These are phyloP conservation scores for Eptatretus atami DNA, from an alignment of 2,797 vertebrate genomes.

Conservation along the genomic window DNA sequence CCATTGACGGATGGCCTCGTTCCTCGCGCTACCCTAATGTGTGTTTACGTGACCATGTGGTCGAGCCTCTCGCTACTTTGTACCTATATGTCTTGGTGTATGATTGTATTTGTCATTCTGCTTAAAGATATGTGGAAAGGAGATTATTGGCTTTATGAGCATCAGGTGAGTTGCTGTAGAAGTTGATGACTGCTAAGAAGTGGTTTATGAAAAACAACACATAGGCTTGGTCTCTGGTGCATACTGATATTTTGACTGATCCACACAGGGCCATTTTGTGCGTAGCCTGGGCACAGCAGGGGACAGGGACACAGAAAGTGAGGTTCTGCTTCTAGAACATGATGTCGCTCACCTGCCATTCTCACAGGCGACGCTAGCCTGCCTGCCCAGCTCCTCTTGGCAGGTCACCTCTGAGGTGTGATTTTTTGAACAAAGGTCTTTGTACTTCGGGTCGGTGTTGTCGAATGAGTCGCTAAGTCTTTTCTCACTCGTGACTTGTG, in stretches of 20 bases:
- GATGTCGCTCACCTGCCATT: conserved; percentile 87
- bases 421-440: neutral
- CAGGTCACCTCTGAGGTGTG: conserved; percentile 43
- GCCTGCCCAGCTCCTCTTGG: conserved; percentile 78
- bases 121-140: no score
- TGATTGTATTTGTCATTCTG: no score
- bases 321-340: conserved; percentile 73
- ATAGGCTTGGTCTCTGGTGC: no score
- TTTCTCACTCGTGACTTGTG: no score
- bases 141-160: no score
- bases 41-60: conserved; percentile 12
- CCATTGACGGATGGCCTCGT: conserved; percentile 77
- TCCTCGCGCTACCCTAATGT: conserved; percentile 89
- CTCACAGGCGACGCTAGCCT: conserved; percentile 58
- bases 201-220: no score
- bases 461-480: no score
- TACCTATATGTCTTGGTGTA: neutral
- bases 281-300: conserved; percentile 29
- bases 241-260: no score
- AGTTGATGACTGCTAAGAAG: no score
- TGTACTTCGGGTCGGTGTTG: neutral
- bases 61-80: conserved; percentile 5
- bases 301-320: conserved; percentile 58
- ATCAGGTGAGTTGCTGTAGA: no score
- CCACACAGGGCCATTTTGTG: conserved; percentile 62